A percentile compares a stretch with the other conserved stretches of the same genome.
phyloP scores from a whole-genome alignment of 1,140 invertebrate species.

The Eufriesea mexicana region DNA sequence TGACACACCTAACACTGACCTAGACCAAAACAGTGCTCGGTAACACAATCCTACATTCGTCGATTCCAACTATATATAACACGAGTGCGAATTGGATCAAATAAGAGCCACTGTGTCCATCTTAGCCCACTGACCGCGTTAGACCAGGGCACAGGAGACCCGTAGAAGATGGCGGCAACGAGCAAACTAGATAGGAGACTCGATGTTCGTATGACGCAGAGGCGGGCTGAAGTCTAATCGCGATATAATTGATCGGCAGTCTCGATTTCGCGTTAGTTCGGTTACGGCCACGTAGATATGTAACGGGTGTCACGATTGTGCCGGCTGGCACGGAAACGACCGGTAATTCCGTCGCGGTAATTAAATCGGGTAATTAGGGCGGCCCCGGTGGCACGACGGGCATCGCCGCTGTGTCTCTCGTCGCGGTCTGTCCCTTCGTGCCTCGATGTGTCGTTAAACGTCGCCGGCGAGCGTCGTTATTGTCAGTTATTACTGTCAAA shows the following conservation, averaged over 20 bases:
- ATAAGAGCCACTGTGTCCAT: too few species aligned
- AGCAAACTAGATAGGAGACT: neutral
- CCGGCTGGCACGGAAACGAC: slow-evolving; percentile 40
- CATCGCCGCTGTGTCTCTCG: neutral
- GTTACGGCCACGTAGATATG: slow-evolving; percentile 19
- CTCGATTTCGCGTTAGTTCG: slow-evolving; percentile 43
- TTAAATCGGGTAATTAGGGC: slow-evolving; percentile 69
- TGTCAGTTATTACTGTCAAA: slow-evolving; percentile 61
- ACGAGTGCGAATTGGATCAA: too few species aligned
- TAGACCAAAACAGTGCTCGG: too few species aligned
- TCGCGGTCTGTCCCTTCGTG: slow-evolving; percentile 19
- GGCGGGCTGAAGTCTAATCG: neutral
- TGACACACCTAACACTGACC: too few species aligned
- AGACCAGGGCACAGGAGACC: too few species aligned
- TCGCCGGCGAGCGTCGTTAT: slow-evolving; percentile 47
- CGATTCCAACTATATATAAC: too few species aligned
- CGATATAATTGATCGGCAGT: slow-evolving; percentile 41
- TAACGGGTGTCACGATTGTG: slow-evolving; percentile 56
- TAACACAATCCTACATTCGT: too few species aligned
- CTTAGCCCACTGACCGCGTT: too few species aligned
- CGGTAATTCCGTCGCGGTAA: slow-evolving; percentile 63
- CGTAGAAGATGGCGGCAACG: too few species aligned
- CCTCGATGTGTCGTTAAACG: slow-evolving; percentile 60
- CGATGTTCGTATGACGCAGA: too few species aligned
- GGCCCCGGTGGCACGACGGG: slow-evolving; percentile 43